A percentile compares a stretch with the other conserved stretches of the same genome.
phyloP scores from a whole-genome alignment of 2,888 invertebrate species.

The Tachina fera region DNA sequence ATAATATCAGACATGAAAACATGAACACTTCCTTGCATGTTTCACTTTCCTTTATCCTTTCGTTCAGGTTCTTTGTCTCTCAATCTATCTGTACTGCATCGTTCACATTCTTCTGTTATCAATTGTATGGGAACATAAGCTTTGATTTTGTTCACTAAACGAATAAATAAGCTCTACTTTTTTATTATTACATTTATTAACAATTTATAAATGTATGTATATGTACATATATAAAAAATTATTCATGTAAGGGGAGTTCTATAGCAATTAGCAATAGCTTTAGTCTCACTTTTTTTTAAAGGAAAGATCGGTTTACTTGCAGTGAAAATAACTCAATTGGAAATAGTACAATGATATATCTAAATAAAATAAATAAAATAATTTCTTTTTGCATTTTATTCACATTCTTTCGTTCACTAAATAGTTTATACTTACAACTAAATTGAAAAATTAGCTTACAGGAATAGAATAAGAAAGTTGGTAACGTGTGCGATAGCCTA shows the following conservation, averaged over 20 bases:
- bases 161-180: slow-evolving; percentile 59
- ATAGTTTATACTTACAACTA: too few relatives aligned
- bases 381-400: too few relatives aligned
- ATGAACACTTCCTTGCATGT: slow-evolving; percentile 25
- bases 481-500: too few relatives aligned
- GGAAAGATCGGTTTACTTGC: background rate
- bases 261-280: background rate
- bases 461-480: too few relatives aligned
- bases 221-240: background rate
- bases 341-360: background rate
- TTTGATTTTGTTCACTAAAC: slow-evolving; percentile 65
- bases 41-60: slow-evolving; percentile 23
- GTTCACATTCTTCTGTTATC: slow-evolving; percentile 34
- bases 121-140: slow-evolving; percentile 51
- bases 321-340: background rate
- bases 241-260: background rate
- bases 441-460: too few relatives aligned
- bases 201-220: background rate
- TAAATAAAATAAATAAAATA: too few relatives aligned
- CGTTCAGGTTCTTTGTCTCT: background rate
- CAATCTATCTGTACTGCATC: slow-evolving; percentile 16
- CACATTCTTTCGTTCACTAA: too few relatives aligned
- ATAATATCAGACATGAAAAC: background rate
- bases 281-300: background rate
- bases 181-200: slow-evolving; percentile 51